These are phyloP conservation scores for Lacerta bilineata DNA, from an alignment of 2,797 vertebrate genomes.

Conservation along the genomic window DNA sequence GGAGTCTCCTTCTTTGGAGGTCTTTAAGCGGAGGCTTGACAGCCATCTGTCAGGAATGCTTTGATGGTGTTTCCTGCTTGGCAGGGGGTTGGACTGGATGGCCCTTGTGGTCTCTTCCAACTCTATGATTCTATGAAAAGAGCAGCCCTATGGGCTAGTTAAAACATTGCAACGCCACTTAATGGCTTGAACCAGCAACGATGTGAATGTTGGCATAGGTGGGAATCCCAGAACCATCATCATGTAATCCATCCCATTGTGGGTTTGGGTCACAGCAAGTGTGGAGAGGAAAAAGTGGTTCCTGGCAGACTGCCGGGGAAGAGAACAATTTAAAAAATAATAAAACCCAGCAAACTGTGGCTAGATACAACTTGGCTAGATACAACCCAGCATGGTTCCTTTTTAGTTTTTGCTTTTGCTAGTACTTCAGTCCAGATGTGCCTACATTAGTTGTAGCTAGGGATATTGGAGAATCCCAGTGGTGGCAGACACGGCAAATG, in stretches of 20 bases:
- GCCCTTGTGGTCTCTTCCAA: too few relatives aligned
- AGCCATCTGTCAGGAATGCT: too few relatives aligned
- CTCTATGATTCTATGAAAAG: too few relatives aligned
- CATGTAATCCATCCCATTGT: not conserved
- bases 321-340: not conserved
- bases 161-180: not conserved
- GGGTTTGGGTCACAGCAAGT: not conserved
- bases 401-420: too few relatives aligned
- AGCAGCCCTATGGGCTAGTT: not conserved
- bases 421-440: too few relatives aligned
- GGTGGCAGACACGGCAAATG: too few relatives aligned
- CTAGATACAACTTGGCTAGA: not conserved
- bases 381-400: not conserved
- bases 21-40: too few relatives aligned
- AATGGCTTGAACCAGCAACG: conserved; percentile 11
- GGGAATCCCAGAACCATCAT: not conserved
- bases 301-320: not conserved
- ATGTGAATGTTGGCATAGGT: conserved; percentile 9
- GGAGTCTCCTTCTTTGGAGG: too few relatives aligned
- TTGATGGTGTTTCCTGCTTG: too few relatives aligned
- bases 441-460: not conserved
- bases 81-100: too few relatives aligned
- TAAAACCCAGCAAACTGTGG: not conserved
- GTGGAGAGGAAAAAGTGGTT: not conserved
- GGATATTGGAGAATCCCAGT: too few relatives aligned